Evolutionary conservation across 2,113 vertebrate species (phyloP), one percentile per base, ranked within the genome.

Genomic region (Pomatostomus ruficeps): DNA sequence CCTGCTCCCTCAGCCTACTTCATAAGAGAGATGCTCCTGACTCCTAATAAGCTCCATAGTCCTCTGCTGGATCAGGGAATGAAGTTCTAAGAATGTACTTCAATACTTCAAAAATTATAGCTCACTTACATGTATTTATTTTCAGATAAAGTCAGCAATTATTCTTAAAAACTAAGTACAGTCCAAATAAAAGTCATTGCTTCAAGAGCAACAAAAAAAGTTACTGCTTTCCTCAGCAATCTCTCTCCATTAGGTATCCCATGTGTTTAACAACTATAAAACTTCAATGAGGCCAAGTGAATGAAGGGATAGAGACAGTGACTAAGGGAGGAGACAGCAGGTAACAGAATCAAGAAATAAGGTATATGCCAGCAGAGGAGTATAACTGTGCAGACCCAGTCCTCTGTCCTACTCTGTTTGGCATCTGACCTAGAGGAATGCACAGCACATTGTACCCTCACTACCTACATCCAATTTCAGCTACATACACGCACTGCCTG

Each of bases 371-470:
- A 74, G 12, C 14, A 72, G 15, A 61, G 22, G 26, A 75, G 33
- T 48, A 12, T 45, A 75, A 42, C 48, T 35, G 10, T 0, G 61
- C 6, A 88, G 42, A 75, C 19, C 1, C 63, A 57, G 24, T 35
- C 46, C 33, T 85, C 21, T 21, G 46, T 90, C 9, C 35, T 28
- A 6, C 36, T 68, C 45, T 62, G 14, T 57, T 25, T 43, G 31
- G 76, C 38, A 40, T 9, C 19, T 43, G 65, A 59, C 43, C 46
- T 19, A 63, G 33, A 67, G 22, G 35, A 71, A 86, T 8, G 19
- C 29, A 61, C 48, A 67, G 18, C 0, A 1, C 10, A 16, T 2
- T 2, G 15, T 15, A 16, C 0, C 2, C 28, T 74, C 65, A 43
- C 24, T 62, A 6, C 52, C 15, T 65, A 13, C 0, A 0, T 12